Evolutionary conservation across 2,888 invertebrate species (phyloP).

Genomic region (Spodoptera picta): DNA sequence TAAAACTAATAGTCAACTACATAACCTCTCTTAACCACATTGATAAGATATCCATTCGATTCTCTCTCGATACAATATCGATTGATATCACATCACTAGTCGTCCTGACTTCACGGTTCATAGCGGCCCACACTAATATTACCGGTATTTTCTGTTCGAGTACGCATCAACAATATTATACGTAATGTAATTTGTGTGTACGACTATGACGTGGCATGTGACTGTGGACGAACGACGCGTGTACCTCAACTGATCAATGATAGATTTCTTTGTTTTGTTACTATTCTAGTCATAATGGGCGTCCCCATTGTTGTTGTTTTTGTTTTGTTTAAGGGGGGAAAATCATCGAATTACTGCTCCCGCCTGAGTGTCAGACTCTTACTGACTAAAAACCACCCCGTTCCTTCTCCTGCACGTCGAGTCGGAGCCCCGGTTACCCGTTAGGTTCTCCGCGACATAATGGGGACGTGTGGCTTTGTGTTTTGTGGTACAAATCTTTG

Average conservation of each 20-base stretch:
- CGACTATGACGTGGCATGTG: slow-evolving; percentile 4
- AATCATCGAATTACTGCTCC: too few species aligned
- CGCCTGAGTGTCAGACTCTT: too few species aligned
- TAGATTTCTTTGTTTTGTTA: slow-evolving; percentile 23
- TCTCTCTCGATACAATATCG: slow-evolving; percentile 24
- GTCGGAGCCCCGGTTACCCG: too few species aligned
- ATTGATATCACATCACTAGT: slow-evolving; percentile 47
- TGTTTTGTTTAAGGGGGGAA: too few species aligned
- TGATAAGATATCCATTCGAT: too few species aligned
- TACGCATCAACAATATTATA: slow-evolving; percentile 69
- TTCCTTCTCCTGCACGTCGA: too few species aligned
- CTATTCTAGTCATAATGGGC: slow-evolving; percentile 2
- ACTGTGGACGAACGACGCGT: slow-evolving; percentile 22
- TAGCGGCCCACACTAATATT: slow-evolving; percentile 66
- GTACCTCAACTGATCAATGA: slow-evolving; percentile 27
- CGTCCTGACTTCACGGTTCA: slow-evolving; percentile 67
- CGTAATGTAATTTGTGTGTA: slow-evolving; percentile 69
- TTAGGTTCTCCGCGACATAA: too few species aligned
- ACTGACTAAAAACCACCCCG: too few species aligned
- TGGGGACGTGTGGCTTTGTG: not conserved
- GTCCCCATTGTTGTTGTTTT: too few species aligned
- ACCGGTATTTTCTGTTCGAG: slow-evolving; percentile 63
- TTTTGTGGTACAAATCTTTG: not conserved
- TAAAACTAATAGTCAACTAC: too few species aligned
- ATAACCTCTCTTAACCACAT: too few species aligned